phyloP scores from a whole-genome alignment of 2,113 vertebrate species.

The Illadopsis cleaveri region DNA sequence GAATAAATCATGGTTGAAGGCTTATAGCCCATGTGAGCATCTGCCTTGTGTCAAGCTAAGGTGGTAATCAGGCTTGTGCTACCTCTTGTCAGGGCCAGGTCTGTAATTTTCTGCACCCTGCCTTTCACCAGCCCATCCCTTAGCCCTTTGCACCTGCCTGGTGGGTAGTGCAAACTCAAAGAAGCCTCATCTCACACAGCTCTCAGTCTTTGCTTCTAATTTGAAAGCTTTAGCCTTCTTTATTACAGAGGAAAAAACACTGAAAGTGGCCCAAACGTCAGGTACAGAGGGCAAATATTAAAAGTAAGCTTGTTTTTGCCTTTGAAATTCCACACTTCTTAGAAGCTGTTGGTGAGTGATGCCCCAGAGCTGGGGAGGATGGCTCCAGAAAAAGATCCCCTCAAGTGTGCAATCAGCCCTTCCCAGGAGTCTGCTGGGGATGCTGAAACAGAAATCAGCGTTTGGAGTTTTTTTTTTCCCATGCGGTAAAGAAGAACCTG shows the following conservation, averaged over 20 bases:
- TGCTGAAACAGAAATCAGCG: constrained; percentile 23
- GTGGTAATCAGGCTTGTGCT: background rate
- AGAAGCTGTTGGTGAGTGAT: constrained; percentile 17
- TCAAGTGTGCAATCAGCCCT: constrained; percentile 31
- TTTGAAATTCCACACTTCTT: constrained; percentile 46
- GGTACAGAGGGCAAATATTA: constrained; percentile 45
- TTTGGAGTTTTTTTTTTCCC: constrained; percentile 30
- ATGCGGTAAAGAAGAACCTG: constrained; percentile 34
- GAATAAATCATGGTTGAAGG: background rate
- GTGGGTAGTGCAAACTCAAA: background rate
- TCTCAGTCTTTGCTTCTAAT: constrained; percentile 7
- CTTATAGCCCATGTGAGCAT: background rate
- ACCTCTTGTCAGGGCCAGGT: background rate
- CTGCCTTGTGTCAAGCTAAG: background rate
- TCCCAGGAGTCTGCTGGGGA: constrained; percentile 26
- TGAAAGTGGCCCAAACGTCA: constrained; percentile 56
- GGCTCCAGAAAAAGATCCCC: constrained; percentile 52
- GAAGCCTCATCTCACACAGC: background rate
- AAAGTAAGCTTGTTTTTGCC: constrained; percentile 23
- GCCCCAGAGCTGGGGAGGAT: constrained; percentile 41
- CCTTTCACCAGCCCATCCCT: background rate
- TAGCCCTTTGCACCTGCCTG: background rate
- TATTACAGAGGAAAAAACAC: background rate
- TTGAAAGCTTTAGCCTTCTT: constrained; percentile 20
- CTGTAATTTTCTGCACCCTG: constrained; percentile 13